Evolutionary conservation across 2,888 invertebrate species (phyloP), one percentile per base, ranked within the genome.

Genomic region (Seira musarum): DNA sequence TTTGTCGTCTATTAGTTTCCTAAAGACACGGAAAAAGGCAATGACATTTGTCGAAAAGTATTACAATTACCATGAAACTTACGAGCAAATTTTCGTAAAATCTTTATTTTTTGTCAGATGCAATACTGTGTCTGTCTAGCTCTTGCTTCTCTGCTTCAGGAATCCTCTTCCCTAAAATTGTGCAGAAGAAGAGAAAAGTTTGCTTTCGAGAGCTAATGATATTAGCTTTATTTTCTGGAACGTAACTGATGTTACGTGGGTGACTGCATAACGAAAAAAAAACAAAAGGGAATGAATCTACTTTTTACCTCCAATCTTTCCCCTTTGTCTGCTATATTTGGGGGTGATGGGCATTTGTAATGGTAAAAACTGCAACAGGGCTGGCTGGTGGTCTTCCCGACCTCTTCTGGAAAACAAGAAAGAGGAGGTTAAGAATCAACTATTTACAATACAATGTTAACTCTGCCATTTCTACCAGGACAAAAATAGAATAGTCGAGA

Each of bases 1-100:
- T 57, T 61, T 30, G 17, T 61, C 24, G 60, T 70, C 35, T 46
- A 19, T 61, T 70, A 79, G 79, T 73, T 73, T 68, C 63, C 69
- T 64, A 64, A 73, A 73, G 57, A 63, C 79, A 80, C 79, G 79
- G 79, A 73, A 80, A 73, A 73, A 80, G 73, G 73, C 79, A 80
- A 80, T 80, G 79, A 80, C 79, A 80, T 73, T 80, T 80, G 79
- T 73, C 73, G 69, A 65, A 80, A 80, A 80, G 79, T 80, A 79
- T 79, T 72, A 69, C 73, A 80, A 73, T 80, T 79, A 79, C 68
- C 78, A 71, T 78, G 71, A 78, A 71, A 70, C 60, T 70, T 60
- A 70, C 57, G 35, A 60, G 25, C 57, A 17, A 57, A 57, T 57
- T n/a, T 57, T 57, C 57, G n/a, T n/a, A n/a, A 40, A 6, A 57